A percentile compares a stretch with the other conserved stretches of the same genome.
Conservation (phyloP, 2,888 invertebrate genomes). For the Ochropacha duplaris region DNA sequence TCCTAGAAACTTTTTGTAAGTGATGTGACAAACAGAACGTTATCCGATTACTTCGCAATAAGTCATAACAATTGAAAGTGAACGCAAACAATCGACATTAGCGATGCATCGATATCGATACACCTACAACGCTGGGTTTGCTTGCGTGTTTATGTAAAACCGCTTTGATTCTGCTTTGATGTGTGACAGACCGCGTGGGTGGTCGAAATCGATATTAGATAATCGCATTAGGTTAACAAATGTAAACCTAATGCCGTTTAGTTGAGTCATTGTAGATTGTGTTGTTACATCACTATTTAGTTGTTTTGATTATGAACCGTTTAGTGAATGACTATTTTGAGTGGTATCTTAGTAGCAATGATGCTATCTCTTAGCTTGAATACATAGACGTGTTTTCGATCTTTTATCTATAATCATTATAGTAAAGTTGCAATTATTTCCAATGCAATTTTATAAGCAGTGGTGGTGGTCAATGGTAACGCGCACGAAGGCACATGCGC, state of each 20-base stretch:
- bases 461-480: too few relatives aligned
- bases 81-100: slow-evolving; percentile 39
- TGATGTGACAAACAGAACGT: slow-evolving; percentile 1
- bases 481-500: too few relatives aligned
- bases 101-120: slow-evolving; percentile 44
- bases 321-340: background rate
- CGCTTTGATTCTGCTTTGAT: slow-evolving; percentile 36
- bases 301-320: slow-evolving; percentile 5
- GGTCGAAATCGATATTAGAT: slow-evolving; percentile 74
- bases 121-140: slow-evolving; percentile 47
- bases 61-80: slow-evolving; percentile 40
- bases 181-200: slow-evolving; percentile 65
- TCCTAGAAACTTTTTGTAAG: background rate
- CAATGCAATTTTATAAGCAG: too few relatives aligned
- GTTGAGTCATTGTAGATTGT: slow-evolving; percentile 56
- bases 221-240: slow-evolving; percentile 70
- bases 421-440: too few relatives aligned
- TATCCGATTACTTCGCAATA: slow-evolving; percentile 40
- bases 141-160: slow-evolving; percentile 39
- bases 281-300: slow-evolving; percentile 36
- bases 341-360: background rate
- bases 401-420: too few relatives aligned
- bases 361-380: background rate
- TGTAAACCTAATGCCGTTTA: slow-evolving; percentile 55
- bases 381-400: background rate